Evolutionary conservation across 2,113 vertebrate species (phyloP).

Genomic region (Anas platyrhynchos): DNA sequence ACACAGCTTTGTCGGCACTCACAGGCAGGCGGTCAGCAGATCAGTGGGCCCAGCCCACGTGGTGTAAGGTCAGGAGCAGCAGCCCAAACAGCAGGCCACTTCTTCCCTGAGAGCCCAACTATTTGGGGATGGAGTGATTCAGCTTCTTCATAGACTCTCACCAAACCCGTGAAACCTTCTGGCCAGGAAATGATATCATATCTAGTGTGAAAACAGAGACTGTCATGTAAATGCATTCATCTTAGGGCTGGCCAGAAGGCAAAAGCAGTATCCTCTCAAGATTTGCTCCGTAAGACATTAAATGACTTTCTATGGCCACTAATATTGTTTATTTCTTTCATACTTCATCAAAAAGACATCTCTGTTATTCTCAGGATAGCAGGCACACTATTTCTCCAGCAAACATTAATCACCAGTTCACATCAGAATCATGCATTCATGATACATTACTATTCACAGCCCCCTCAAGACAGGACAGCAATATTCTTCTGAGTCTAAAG

Average conservation of each 20-base stretch:
- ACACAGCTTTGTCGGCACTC: not conserved
- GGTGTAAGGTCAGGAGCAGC: not conserved
- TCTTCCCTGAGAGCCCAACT: not conserved
- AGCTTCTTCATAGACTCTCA: not conserved
- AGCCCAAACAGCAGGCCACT: not conserved
- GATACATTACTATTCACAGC: not conserved
- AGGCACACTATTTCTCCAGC: not conserved
- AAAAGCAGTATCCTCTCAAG: not conserved
- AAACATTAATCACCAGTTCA: not conserved
- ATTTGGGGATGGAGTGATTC: not conserved
- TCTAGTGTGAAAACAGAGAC: not conserved
- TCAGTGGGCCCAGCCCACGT: accelerated
- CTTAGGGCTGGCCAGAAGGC: not conserved
- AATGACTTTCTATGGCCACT: not conserved
- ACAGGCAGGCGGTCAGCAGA: not conserved
- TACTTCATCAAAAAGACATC: not conserved
- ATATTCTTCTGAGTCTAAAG: not conserved
- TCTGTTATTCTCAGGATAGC: not conserved
- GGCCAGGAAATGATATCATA: not conserved
- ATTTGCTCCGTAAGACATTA: not conserved
- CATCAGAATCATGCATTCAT: not conserved
- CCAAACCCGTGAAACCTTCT: not conserved
- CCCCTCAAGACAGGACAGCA: not conserved
- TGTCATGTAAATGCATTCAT: not conserved
- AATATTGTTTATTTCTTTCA: not conserved